These are phyloP conservation scores for Drosophila hydei DNA, from an alignment of 1,140 invertebrate species.

Conservation along the genomic window DNA sequence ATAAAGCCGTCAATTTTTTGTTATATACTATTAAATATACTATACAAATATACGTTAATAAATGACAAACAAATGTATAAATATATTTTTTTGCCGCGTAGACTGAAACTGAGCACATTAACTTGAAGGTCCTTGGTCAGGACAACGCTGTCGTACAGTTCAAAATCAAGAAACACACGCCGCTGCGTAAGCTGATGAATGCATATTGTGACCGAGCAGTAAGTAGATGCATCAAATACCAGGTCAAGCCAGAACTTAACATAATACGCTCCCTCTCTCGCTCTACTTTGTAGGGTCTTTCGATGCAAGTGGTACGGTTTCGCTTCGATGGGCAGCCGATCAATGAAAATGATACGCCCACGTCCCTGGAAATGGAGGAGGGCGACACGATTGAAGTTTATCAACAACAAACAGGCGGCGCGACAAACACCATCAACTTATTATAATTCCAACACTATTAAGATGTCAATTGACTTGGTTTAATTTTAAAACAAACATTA, in stretches of 20 bases:
- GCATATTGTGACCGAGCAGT: conserved; percentile 95
- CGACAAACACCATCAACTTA: not conserved
- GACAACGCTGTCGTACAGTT: conserved; percentile 97
- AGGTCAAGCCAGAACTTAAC: not conserved
- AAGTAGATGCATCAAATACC: not conserved
- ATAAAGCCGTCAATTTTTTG: too few relatives aligned
- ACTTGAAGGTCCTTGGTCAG: conserved; percentile 95
- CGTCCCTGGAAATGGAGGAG: conserved; percentile 95
- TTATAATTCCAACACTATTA: not conserved
- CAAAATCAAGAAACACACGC: conserved; percentile 98
- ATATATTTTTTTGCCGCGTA: not conserved
- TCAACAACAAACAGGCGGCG: conserved; percentile 94
- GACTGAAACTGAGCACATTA: conserved; percentile 92
- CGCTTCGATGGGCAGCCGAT: conserved; percentile 96
- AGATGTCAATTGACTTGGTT: not conserved
- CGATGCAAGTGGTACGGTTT: conserved; percentile 94
- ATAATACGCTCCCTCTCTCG: not conserved
- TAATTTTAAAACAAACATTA: not conserved
- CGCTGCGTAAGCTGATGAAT: conserved; percentile 95
- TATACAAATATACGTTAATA: too few relatives aligned
- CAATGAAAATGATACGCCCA: conserved; percentile 95
- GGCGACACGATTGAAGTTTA: conserved; percentile 97
- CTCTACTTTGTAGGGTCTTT: conserved; percentile 85
- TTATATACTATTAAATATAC: too few relatives aligned
- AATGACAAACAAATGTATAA: not conserved